Base-by-base conservation (phyloP, 2,888 invertebrate genomes). In the Hypselothyrea guttata region DNA sequence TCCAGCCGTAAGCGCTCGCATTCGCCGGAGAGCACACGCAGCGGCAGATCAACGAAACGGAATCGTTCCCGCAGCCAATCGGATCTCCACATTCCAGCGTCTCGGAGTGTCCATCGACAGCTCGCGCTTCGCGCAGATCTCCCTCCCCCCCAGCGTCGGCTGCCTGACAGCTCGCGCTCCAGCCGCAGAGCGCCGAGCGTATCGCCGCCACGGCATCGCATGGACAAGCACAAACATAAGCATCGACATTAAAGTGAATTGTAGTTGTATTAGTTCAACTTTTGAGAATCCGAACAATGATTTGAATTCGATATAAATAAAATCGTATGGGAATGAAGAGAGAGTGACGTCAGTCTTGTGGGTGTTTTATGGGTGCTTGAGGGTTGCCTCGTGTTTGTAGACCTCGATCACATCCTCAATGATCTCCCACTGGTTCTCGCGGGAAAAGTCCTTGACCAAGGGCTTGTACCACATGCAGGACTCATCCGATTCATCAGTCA, bases 371-470 rank as follows among this genome's bases (percentile, higher is more conserved):
- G 64, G 62, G 15, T 69, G 63, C 45, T 87, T 86, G 1, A 89
- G 79, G 85, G 94, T 94, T 33, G 93, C 93, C 87, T 96, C 96
- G 71, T 93, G 92, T 71, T 94, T 93, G 82, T 96, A 96, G 2
- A 95, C 93, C 84, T 94, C 94, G 93, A 96, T 95, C 27, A 96
- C 94, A 88, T 95, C 95, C 83, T 95, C 95, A 93, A 96, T 95
- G 60, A 97, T 95, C 89, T 96, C 95, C 95, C 96, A 96, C 76
- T 96, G 94, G 76, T 94, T 94, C 62, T 96, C 96, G 75, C 95
- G 94, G 27, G 93, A 93, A 56, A 96, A 90, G 84, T 96, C 96
- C 85, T 95, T 95, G 11, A 94, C 94, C 84, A 96, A 95, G 8
- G 94, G 94, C 94, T 94, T 93, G 90, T 96, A 97, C 97, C 97